A percentile compares a stretch with the other conserved stretches of the same genome.
Evolutionary conservation across 2,113 vertebrate genomes (phyloP).

Genomic region (Kryptolebias marmoratus): DNA sequence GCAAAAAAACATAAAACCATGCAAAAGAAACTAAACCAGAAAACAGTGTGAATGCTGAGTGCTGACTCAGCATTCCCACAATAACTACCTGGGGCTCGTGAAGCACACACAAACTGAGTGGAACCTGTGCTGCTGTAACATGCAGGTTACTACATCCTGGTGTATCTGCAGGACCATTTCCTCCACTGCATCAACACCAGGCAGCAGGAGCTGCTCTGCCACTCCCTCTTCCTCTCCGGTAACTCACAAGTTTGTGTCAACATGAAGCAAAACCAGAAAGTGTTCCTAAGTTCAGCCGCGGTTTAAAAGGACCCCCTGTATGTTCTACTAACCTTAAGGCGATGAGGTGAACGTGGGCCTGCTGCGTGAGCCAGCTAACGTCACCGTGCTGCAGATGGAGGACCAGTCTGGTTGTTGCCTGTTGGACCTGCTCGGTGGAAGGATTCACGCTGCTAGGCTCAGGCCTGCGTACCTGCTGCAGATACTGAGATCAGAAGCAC

Average conservation of each 20-base stretch:
- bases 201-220: slow-evolving; percentile 90
- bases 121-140: slow-evolving; percentile 31
- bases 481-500: slow-evolving; percentile 72
- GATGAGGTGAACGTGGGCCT: slow-evolving; percentile 54
- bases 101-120: slow-evolving; percentile 24
- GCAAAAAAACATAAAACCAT: too few species aligned
- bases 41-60: too few species aligned
- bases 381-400: slow-evolving; percentile 63
- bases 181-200: slow-evolving; percentile 92
- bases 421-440: slow-evolving; percentile 81
- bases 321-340: slow-evolving; percentile 49
- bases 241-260: slow-evolving; percentile 8
- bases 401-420: slow-evolving; percentile 57
- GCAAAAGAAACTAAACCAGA: too few species aligned
- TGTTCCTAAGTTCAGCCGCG: neutral
- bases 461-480: slow-evolving; percentile 77
- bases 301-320: neutral
- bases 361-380: slow-evolving; percentile 13
- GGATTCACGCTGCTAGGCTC: slow-evolving; percentile 74
- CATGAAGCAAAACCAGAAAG: neutral
- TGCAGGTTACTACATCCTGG: slow-evolving; percentile 89
- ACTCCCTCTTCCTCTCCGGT: slow-evolving; percentile 93
- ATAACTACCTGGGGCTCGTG: neutral
- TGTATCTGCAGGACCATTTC: slow-evolving; percentile 87
- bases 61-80: neutral